Percentiles rank a stretch among this genome's conserved stretches.
These are phyloP conservation scores for Epinotia nisella DNA, from an alignment of 2,888 invertebrate genomes.

Conservation along the genomic window DNA sequence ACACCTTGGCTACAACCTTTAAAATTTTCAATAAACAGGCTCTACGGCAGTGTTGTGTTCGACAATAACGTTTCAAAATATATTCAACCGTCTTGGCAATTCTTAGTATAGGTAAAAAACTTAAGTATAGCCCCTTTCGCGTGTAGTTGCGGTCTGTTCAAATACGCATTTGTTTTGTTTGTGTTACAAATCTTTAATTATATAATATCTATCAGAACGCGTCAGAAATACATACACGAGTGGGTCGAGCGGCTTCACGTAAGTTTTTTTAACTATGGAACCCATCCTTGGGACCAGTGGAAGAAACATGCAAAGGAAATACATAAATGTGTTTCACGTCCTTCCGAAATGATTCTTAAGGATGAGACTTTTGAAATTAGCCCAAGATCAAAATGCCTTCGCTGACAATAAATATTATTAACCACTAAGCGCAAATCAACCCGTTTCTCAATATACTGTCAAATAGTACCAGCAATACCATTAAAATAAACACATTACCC, in stretches of 20 bases:
- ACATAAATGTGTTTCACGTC: not conserved
- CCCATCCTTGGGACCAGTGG: not conserved
- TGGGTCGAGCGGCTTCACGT: too few species aligned
- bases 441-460: not conserved
- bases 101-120: not conserved
- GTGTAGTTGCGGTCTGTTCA: too few species aligned
- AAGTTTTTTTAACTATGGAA: too few species aligned
- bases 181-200: too few species aligned
- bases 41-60: constrained; percentile 42
- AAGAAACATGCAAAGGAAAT: not conserved
- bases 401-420: constrained; percentile 25
- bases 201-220: too few species aligned
- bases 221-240: too few species aligned
- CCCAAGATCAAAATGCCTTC: not conserved
- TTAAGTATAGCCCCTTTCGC: too few species aligned
- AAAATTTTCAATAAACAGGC: constrained; percentile 13
- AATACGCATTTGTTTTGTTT: too few species aligned
- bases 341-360: not conserved
- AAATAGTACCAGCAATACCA: constrained; percentile 24
- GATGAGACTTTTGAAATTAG: constrained; percentile 4
- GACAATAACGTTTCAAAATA: constrained; percentile 9
- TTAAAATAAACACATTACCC: too few species aligned
- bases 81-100: not conserved
- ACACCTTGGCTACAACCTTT: constrained; percentile 9
- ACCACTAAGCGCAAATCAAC: constrained; percentile 23